Conservation (phyloP, 2,113 vertebrate genomes). For the Riparia riparia region DNA sequence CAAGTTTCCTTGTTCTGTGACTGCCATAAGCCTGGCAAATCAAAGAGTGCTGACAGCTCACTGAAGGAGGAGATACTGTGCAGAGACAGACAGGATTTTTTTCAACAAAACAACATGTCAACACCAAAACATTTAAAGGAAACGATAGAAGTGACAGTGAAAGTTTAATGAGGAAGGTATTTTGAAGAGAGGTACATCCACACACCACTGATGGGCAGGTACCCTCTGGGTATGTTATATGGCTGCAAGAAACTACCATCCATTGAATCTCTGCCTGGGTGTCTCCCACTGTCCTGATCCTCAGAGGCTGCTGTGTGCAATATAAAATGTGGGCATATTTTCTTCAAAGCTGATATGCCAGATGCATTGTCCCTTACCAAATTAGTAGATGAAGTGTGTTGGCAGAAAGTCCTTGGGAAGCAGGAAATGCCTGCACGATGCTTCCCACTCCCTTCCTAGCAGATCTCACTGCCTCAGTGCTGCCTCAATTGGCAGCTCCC, state of each 20-base stretch:
- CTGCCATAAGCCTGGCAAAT: background rate
- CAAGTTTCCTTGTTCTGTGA: background rate
- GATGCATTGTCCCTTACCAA: background rate
- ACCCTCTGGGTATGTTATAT: background rate
- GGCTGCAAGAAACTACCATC: background rate
- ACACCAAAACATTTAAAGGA: conserved; percentile 25
- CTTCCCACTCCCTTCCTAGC: background rate
- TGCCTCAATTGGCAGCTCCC: background rate
- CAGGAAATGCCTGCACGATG: background rate
- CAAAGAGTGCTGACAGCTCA: conserved; percentile 28
- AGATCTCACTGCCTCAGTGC: background rate
- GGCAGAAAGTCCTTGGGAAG: conserved; percentile 25
- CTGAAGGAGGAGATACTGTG: conserved; percentile 23
- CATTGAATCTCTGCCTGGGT: background rate
- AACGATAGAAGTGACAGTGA: background rate
- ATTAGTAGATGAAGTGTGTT: background rate
- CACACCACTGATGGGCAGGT: background rate
- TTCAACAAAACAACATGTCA: conserved; percentile 44
- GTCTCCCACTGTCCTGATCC: background rate
- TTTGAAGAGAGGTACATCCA: rapidly evolving
- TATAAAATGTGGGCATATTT: background rate
- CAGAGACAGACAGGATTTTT: conserved; percentile 25
- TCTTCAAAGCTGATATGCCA: background rate
- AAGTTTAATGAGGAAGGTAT: conserved; percentile 26
- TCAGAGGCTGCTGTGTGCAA: background rate